These are phyloP conservation scores for Synergus laeviventris DNA, from an alignment of 2,888 invertebrate species.

Conservation along the genomic window DNA sequence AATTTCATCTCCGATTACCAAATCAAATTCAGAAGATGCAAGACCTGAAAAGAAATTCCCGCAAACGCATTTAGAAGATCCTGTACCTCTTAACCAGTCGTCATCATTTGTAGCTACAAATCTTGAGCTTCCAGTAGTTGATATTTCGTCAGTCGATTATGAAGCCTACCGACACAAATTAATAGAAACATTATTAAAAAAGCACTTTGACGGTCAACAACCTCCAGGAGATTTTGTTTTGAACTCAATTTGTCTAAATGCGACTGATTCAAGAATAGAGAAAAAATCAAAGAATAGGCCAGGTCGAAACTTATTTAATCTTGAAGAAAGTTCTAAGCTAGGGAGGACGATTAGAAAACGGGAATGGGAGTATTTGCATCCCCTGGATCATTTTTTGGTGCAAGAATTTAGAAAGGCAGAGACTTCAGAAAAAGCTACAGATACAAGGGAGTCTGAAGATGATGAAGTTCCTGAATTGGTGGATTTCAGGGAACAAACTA, in stretches of 20 bases:
- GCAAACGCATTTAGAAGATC: constrained; percentile 35
- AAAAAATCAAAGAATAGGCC: constrained; percentile 52
- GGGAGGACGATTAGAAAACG: constrained; percentile 48
- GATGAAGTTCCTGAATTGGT: constrained; percentile 31
- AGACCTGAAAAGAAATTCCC: constrained; percentile 8
- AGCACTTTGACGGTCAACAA: constrained; percentile 64
- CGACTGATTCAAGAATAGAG: constrained; percentile 52
- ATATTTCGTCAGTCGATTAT: constrained; percentile 55
- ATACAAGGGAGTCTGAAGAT: constrained; percentile 45
- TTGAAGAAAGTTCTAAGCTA: constrained; percentile 59
- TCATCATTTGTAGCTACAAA: constrained; percentile 59
- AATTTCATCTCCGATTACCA: constrained; percentile 59
- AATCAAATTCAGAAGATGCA: constrained; percentile 44
- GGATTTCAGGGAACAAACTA: constrained; percentile 32
- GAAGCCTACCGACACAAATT: constrained; percentile 55
- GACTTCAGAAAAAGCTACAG: constrained; percentile 62
- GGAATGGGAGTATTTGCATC: constrained; percentile 58
- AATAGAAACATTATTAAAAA: constrained; percentile 63
- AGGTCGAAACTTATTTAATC: constrained; percentile 60
- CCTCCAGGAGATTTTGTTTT: constrained; percentile 70
- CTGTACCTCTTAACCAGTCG: constrained; percentile 54
- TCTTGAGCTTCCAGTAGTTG: constrained; percentile 57
- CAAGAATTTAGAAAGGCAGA: constrained; percentile 49
- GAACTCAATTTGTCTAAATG: constrained; percentile 69
- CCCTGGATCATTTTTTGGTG: constrained; percentile 66